These are phyloP conservation scores for Tolmerus cingulatus DNA, from an alignment of 2,888 invertebrate genomes.

Conservation along the genomic window DNA sequence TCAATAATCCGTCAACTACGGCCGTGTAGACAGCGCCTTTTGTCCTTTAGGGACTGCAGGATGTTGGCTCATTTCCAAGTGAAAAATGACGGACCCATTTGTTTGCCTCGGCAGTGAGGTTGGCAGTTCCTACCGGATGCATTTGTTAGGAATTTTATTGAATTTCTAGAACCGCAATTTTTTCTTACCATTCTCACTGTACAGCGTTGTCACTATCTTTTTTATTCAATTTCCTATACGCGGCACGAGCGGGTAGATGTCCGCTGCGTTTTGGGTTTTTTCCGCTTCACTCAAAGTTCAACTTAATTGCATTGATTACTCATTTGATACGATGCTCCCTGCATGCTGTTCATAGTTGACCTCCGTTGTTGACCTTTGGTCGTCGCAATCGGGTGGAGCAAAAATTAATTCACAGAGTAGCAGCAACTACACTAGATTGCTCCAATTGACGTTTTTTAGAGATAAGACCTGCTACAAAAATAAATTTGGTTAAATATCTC, in stretches of 20 bases:
- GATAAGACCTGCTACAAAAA: background rate
- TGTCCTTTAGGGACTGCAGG: slow-evolving; percentile 20
- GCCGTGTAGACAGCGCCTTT: background rate
- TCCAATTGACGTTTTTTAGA: background rate
- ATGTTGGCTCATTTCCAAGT: slow-evolving; percentile 33
- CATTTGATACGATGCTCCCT: background rate
- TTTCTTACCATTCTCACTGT: background rate
- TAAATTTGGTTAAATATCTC: background rate
- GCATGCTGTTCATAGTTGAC: background rate
- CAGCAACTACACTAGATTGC: background rate
- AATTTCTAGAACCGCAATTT: background rate
- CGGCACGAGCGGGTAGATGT: background rate
- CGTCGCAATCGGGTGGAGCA: background rate
- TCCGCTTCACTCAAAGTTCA: background rate
- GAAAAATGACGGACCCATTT: background rate
- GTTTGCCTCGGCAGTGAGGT: background rate
- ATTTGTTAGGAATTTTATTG: background rate
- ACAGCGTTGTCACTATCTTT: background rate
- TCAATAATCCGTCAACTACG: slow-evolving; percentile 6
- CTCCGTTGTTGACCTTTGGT: background rate
- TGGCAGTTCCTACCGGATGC: background rate
- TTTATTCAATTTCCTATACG: background rate
- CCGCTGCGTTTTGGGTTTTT: background rate
- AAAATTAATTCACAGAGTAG: background rate
- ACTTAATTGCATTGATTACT: background rate